phyloP scores from a whole-genome alignment of 30 jellyfish, hydroid and myxozoan genomes.

The Sanderia malayensis region DNA sequence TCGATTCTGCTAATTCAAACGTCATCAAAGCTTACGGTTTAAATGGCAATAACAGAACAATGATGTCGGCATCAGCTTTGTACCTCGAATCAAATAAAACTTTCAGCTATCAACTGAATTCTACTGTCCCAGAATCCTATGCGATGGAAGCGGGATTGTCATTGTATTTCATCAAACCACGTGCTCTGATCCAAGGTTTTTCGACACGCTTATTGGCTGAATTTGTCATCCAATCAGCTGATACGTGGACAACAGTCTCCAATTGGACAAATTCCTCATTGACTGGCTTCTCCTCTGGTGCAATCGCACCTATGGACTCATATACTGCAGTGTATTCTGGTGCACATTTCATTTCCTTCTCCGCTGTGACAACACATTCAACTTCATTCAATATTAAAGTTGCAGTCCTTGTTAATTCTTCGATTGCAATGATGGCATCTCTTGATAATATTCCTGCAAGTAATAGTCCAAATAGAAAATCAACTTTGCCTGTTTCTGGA shows the following conservation, averaged over 20 bases:
- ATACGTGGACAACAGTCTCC: constrained; percentile 43
- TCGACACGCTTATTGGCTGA: constrained; percentile 24
- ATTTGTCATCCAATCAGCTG: constrained; percentile 8
- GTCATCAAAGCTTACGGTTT: constrained; percentile 46
- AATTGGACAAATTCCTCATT: constrained; percentile 40
- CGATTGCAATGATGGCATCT: constrained; percentile 26
- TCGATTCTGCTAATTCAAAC: constrained; percentile 25
- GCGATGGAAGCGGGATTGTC: constrained; percentile 65
- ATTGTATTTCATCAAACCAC: constrained; percentile 49
- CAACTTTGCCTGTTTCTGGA: constrained; percentile 62
- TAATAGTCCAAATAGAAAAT: constrained; percentile 20
- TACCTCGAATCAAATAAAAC: constrained; percentile 15
- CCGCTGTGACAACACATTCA: constrained; percentile 30
- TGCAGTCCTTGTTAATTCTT: constrained; percentile 53
- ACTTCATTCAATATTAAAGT: constrained; percentile 21
- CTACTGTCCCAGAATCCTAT: constrained; percentile 7
- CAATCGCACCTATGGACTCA: constrained; percentile 31
- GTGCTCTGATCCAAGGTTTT: constrained; percentile 28
- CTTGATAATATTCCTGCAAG: constrained; percentile 6
- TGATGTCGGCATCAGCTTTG: constrained; percentile 50
- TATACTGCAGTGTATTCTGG: constrained; percentile 62
- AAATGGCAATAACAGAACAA: constrained; percentile 51
- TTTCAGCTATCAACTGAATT: constrained; percentile 20
- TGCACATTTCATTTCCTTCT: constrained; percentile 57
- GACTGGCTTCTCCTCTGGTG: constrained; percentile 32